A percentile compares a stretch with the other conserved stretches of the same genome.
Conservation (phyloP, 1,140 invertebrate species). For the Panagrolaimus sp. region DNA sequence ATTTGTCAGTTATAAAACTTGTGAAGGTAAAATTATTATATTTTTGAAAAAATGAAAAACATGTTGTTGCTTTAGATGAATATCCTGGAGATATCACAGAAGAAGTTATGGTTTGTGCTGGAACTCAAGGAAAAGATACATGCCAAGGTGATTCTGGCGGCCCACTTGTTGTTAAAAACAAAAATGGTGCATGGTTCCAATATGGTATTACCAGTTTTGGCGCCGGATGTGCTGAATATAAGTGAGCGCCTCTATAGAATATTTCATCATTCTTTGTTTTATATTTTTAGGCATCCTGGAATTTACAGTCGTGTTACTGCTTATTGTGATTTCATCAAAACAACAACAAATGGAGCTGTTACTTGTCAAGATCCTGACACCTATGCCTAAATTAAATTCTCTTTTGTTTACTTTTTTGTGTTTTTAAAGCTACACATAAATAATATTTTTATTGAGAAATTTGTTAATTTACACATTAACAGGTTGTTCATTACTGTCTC, state of each 20-base stretch:
- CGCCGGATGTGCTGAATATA: slow-evolving; percentile 1
- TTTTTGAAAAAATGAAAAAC: too few relatives aligned
- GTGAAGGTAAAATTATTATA: background rate
- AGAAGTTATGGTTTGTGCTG: background rate
- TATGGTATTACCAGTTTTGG: slow-evolving; percentile 6
- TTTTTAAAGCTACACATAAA: too few relatives aligned
- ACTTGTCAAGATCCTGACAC: background rate
- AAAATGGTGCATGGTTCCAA: slow-evolving; percentile 14
- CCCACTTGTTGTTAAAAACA: slow-evolving; percentile 17
- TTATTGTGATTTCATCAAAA: slow-evolving; percentile 62
- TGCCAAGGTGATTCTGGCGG: slow-evolving; percentile 15
- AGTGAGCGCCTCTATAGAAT: too few relatives aligned
- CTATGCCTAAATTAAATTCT: background rate
- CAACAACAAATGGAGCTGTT: slow-evolving; percentile 4
- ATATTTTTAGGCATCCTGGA: slow-evolving; percentile 35
- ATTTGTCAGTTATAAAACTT: background rate
- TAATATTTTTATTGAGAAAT: too few relatives aligned
- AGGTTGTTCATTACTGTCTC: too few relatives aligned
- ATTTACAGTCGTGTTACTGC: slow-evolving; percentile 6
- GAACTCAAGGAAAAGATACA: background rate
- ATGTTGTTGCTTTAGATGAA: background rate
- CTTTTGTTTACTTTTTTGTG: too few relatives aligned
- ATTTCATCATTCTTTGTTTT: too few relatives aligned
- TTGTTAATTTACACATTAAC: too few relatives aligned
- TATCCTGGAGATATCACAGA: background rate